Conservation (phyloP, 2,113 vertebrate species). For the Porphyrio hochstetteri region DNA sequence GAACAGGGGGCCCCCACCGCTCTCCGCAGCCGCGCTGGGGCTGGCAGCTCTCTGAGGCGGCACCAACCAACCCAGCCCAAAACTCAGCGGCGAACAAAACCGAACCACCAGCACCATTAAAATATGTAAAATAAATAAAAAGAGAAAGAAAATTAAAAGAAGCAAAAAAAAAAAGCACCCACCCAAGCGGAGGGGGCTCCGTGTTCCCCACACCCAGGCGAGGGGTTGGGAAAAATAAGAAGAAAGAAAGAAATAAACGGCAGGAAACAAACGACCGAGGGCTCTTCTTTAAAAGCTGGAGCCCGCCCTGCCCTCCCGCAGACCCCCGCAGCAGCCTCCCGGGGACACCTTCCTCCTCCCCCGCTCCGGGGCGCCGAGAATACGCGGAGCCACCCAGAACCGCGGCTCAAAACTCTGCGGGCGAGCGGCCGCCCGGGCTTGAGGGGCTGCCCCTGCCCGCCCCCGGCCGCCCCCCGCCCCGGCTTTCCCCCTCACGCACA, state of each 20-base stretch:
- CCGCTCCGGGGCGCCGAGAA: background rate
- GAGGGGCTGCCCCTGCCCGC: background rate
- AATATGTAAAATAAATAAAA: no score
- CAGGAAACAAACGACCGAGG: background rate
- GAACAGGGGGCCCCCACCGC: background rate
- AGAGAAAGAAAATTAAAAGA: background rate
- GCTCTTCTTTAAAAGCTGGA: background rate
- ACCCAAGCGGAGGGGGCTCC: background rate
- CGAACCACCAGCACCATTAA: background rate
- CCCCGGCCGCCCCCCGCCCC: background rate
- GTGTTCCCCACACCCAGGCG: background rate
- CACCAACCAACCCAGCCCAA: background rate
- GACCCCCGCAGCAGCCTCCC: background rate
- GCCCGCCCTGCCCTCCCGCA: background rate
- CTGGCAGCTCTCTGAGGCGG: background rate
- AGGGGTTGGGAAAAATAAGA: background rate
- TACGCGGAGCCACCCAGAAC: background rate
- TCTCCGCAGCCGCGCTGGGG: background rate
- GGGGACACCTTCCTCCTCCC: background rate
- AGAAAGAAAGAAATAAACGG: background rate
- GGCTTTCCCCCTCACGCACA: background rate
- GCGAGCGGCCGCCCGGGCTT: background rate
- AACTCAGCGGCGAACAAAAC: background rate
- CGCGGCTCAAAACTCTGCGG: background rate
- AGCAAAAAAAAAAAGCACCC: background rate